Base-by-base conservation (phyloP, 2,113 vertebrate genomes). In the Lepus americanus region DNA sequence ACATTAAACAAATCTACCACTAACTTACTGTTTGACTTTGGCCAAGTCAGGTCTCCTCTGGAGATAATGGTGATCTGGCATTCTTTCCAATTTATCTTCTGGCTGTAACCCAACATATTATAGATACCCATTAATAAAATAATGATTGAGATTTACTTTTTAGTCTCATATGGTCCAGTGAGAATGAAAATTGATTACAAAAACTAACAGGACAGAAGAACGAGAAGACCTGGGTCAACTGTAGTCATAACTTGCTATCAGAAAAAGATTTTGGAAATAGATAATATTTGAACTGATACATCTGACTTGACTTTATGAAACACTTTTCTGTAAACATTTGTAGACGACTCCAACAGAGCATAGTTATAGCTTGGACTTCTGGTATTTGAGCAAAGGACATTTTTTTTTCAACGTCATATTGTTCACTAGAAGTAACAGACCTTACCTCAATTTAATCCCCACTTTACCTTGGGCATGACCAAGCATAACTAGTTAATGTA, bases 11-110 rank as follows among this genome's bases (percentile, higher is more conserved):
- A 92, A n/a, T 82, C 73, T 81, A 90, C 23, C 49, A 83, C 64
- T 94, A 92, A 89, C 79, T 93, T 94, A 94, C 89, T 90, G 6
- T 74, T 73, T 96, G 93, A 95, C 81, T 92, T 97, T 94, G 73
- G 85, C 10, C 63, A 90, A 92, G 77, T 92, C 33, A 8, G 39
- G 14, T 64, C 78, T 88, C 51, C 55, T 92, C 39, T 94, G 67
- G n/a, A 77, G 63, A 73, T 88, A 84, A 92, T 86, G 78, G 61
- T 59, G 29, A 86, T 85, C 77, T 77, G 81, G 4, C 79, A 70
- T 92, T 73, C 59, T 87, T 89, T 79, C 9, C 76, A 86, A 94
- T 93, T 93, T 97, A 77, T 80, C 27, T 81, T 90, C 73, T 63
- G n/a, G 55, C 51, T 94, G 53, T 73, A 61, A 49, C 70, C 23